Percentiles rank a stretch among this genome's conserved stretches.
phyloP scores from a whole-genome alignment of 2,797 vertebrate species.

The Lagocephalus sceleratus region DNA sequence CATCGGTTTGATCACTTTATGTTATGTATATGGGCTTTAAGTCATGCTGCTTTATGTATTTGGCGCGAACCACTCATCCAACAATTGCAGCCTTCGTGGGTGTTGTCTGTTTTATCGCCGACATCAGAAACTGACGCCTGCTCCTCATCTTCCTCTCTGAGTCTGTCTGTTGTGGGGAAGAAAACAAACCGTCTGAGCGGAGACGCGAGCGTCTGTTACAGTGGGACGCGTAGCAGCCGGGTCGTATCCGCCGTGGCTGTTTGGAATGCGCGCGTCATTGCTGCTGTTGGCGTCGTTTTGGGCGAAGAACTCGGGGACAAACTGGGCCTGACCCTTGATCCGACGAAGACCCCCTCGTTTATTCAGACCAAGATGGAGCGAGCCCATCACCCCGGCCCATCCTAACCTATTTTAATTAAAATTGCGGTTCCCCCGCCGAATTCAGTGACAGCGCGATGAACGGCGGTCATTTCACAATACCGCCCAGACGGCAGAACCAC shows the following conservation, averaged over 20 bases:
- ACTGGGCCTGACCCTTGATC: not conserved
- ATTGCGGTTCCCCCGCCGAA: constrained; percentile 42
- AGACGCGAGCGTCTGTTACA: constrained; percentile 8
- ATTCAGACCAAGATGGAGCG: constrained; percentile 4
- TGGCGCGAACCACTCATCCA: too few species aligned
- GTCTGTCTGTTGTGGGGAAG: not conserved
- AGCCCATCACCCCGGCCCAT: constrained; percentile 37
- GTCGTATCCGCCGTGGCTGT: not conserved
- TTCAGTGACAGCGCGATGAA: constrained; percentile 57
- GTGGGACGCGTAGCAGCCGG: constrained; percentile 18
- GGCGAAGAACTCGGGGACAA: constrained; percentile 15
- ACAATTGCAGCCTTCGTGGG: too few species aligned
- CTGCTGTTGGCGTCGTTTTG: not conserved
- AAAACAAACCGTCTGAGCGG: constrained; percentile 1
- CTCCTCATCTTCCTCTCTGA: not conserved
- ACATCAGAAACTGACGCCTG: too few species aligned
- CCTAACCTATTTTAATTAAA: constrained; percentile 44
- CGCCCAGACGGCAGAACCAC: constrained; percentile 34
- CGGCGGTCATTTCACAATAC: constrained; percentile 63
- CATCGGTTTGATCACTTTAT: too few species aligned
- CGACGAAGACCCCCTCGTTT: too few species aligned
- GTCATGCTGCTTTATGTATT: too few species aligned
- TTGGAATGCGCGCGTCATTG: constrained; percentile 4
- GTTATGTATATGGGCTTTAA: too few species aligned
- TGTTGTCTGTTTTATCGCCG: too few species aligned